Evolutionary conservation across 2,797 vertebrate genomes (phyloP).

Genomic region (Scolopax rusticola): DNA sequence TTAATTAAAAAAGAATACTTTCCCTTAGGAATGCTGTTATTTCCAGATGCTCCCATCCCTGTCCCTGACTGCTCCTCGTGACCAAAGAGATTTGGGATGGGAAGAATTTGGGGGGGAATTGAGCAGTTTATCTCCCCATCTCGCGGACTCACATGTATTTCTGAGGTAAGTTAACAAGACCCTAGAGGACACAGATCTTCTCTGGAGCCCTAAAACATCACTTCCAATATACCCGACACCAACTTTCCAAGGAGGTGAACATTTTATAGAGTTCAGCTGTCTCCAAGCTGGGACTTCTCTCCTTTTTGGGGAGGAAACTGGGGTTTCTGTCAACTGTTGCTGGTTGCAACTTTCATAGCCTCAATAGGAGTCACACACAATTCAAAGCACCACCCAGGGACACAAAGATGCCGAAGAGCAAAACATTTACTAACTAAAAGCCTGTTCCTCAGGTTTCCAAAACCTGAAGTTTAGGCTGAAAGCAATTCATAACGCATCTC

Average conservation of each 20-base stretch:
- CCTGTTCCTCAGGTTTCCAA: not conserved
- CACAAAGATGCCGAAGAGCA: not conserved
- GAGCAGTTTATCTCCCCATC: not conserved
- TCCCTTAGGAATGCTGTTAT: not conserved
- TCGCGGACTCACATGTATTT: not conserved
- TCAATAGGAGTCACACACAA: not conserved
- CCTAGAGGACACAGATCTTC: not conserved
- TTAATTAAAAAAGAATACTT: slow-evolving; percentile 74
- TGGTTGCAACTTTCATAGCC: not conserved
- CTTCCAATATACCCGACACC: not conserved
- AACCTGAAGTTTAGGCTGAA: not conserved
- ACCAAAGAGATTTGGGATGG: not conserved
- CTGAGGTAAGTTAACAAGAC: not conserved
- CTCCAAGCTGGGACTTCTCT: not conserved
- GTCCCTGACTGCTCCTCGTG: not conserved
- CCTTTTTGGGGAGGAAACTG: not conserved
- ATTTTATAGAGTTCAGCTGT: not conserved
- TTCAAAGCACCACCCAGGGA: not conserved
- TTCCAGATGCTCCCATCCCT: not conserved
- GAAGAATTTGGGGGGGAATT: no score
- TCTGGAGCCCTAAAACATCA: not conserved
- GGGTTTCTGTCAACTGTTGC: not conserved
- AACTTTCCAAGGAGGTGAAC: not conserved
- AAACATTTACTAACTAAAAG: not conserved
- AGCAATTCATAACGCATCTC: not conserved